Base-by-base conservation (phyloP, 2,113 vertebrate species). In the Panurus biarmicus region DNA sequence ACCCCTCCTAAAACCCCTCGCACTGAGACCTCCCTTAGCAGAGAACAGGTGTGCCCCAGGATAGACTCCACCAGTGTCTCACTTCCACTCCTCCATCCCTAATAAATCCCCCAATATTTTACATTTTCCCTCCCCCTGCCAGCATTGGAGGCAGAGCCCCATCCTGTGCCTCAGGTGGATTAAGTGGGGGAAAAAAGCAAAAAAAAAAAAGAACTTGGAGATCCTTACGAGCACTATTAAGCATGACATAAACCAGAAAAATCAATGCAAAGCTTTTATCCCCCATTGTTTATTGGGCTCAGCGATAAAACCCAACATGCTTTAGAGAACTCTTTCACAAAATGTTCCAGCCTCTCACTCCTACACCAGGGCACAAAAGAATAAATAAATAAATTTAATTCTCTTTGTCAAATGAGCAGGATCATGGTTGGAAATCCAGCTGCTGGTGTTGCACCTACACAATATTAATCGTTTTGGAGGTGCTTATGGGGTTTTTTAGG, bases 321-420 rank as follows among this genome's bases (percentile, higher is more conserved):
- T 33, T 64, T 51, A 35, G 57, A 82, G 84, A 81, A 35, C 26
- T 45, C 79, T 51, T 56, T 54, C 85, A 84, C 87, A 75, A 48
- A 75, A 74, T 58, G 66, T 85, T 93, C 87, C 0, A 0, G 53
- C 85, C 6, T 14, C 66, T 77, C 50, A 44, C 60, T 95, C 84
- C 89, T 57, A 80, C 61, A 81, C 51, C 57, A 74, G 61, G 29
- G 81, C 73, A 73, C 2, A 5, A 89, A 86, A 69, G 75, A 77
- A 93, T 84, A 66, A 79, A 75, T 79, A 89, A 92, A 86, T 79
- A 65, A 51, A 75, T 75, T 74, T 58, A 71, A 76, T 75, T 88
- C 13, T 33, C 5, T 22, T 57, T 70, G 50, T 89, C n/a, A 40
- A 61, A 53, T 3, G 35, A 70, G 74, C 7, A 0, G 61, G 47